Percentiles rank a stretch among this genome's conserved stretches.
Evolutionary conservation across 2,797 vertebrate genomes (phyloP).

Genomic region (Ctenosaura bakeri): DNA sequence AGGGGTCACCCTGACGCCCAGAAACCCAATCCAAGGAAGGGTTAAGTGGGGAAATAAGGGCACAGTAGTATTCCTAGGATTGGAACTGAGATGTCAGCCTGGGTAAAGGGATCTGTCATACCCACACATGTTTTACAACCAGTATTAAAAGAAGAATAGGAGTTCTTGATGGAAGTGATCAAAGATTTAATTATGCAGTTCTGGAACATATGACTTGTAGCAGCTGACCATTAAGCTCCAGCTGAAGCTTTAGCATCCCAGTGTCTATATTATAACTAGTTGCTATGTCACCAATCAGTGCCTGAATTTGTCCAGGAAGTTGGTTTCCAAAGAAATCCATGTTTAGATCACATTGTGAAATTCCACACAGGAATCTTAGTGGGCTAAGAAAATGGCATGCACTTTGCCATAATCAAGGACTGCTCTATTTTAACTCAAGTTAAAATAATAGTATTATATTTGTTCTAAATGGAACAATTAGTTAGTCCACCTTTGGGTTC

Average conservation of each 20-base stretch:
- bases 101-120: too few species aligned
- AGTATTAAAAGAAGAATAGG: background rate
- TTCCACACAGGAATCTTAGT: background rate
- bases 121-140: too few species aligned
- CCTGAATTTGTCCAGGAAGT: background rate
- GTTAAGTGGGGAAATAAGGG: too few species aligned
- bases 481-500: background rate
- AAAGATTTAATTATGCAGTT: background rate
- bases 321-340: background rate
- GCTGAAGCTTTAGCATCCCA: background rate
- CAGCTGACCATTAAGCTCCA: background rate
- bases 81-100: too few species aligned
- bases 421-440: background rate
- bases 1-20: too few species aligned
- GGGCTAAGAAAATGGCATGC: background rate
- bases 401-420: background rate
- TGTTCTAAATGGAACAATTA: background rate
- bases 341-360: background rate
- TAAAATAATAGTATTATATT: background rate
- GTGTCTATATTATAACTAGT: background rate
- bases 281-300: background rate
- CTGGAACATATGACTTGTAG: too few species aligned
- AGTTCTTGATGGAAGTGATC: background rate
- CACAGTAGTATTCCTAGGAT: too few species aligned
- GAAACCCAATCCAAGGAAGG: too few species aligned